These are phyloP conservation scores for Galbula dea DNA, from an alignment of 2,113 vertebrate genomes.

Conservation along the genomic window DNA sequence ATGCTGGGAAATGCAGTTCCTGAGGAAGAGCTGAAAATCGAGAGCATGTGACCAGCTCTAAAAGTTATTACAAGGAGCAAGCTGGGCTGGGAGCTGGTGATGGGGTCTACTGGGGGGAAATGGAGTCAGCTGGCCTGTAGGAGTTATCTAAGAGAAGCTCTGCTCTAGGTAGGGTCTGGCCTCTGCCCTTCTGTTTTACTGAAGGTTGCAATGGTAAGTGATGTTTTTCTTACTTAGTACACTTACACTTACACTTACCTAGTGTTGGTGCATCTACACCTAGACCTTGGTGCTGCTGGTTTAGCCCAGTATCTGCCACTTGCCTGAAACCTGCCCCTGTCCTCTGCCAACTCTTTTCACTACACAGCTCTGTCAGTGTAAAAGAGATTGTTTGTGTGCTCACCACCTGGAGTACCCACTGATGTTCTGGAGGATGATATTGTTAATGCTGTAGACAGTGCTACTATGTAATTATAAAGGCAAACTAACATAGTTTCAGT, in stretches of 20 bases:
- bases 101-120: neutral
- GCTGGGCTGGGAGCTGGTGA: neutral
- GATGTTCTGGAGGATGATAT: neutral
- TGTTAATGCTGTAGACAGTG: too few relatives aligned
- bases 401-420: too few relatives aligned
- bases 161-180: neutral
- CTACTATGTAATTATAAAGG: neutral
- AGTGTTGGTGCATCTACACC: too few relatives aligned
- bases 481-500: neutral
- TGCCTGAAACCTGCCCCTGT: neutral
- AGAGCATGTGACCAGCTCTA: neutral
- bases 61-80: neutral
- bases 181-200: neutral
- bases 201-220: neutral
- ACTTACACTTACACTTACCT: neutral
- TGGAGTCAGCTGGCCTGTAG: neutral
- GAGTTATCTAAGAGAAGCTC: neutral
- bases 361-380: rapidly evolving
- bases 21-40: neutral
- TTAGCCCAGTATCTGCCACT: neutral
- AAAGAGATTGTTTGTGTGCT: neutral
- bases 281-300: neutral
- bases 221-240: neutral
- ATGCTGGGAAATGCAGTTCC: neutral
- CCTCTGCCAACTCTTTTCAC: neutral